phyloP scores from a whole-genome alignment of 1,140 invertebrate genomes.

The Hesperophylax magnus region DNA sequence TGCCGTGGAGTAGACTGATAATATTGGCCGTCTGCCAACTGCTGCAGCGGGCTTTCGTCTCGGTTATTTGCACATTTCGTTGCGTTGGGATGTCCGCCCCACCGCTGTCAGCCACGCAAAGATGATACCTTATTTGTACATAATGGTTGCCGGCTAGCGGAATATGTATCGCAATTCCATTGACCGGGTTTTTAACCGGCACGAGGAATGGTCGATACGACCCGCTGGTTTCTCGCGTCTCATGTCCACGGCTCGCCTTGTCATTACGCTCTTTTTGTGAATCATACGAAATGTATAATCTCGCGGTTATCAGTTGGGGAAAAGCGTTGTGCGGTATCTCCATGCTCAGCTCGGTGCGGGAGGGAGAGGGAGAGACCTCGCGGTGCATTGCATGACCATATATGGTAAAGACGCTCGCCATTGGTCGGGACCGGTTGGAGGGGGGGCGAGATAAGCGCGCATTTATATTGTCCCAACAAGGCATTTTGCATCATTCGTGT shows the following conservation, averaged over 20 bases:
- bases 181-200: conserved; percentile 46
- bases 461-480: conserved; percentile 51
- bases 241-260: conserved; percentile 3
- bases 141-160: conserved; percentile 36
- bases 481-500: conserved; percentile 49
- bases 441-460: conserved; percentile 55
- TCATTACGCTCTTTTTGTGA: conserved; percentile 39
- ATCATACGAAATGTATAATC: conserved; percentile 42
- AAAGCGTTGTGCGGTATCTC: conserved; percentile 17
- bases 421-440: conserved; percentile 59
- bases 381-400: conserved; percentile 63
- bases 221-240: conserved; percentile 24
- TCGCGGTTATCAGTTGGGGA: conserved; percentile 31
- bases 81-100: conserved; percentile 27
- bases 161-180: conserved; percentile 40
- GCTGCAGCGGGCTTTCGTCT: conserved; percentile 16
- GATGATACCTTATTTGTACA: conserved; percentile 35
- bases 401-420: conserved; percentile 65
- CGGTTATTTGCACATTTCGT: conserved; percentile 21
- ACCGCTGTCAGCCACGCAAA: conserved; percentile 21
- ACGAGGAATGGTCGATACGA: conserved; percentile 28
- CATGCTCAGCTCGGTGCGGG: too few relatives aligned
- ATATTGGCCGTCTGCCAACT: conserved; percentile 32
- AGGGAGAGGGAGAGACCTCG: conserved; percentile 1
- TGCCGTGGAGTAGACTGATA: conserved; percentile 1